phyloP scores from a whole-genome alignment of 1,140 invertebrate species.

The Geopemphigus sp. region DNA sequence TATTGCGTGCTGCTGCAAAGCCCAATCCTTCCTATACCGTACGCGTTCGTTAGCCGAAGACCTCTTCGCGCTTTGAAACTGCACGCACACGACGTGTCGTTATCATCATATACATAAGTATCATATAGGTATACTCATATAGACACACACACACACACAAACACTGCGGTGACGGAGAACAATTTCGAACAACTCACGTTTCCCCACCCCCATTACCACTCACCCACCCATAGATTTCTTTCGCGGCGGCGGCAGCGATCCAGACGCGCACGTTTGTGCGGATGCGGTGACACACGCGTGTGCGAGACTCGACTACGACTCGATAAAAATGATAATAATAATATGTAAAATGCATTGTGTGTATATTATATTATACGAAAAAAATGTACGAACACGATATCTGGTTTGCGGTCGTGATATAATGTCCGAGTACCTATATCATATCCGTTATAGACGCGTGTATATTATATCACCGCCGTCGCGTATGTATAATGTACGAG shows the following conservation, averaged over 20 bases:
- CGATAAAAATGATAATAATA: slow-evolving; percentile 24
- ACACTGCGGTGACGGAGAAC: neutral
- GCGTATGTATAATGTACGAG: neutral
- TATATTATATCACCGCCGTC: neutral
- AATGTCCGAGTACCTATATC: neutral
- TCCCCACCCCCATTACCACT: too few relatives aligned
- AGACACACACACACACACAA: neutral
- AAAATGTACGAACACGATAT: slow-evolving; percentile 31
- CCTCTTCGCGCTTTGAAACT: slow-evolving; percentile 9
- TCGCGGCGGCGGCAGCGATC: neutral
- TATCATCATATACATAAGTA: too few relatives aligned
- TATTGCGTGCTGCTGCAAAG: neutral
- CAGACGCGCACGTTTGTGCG: slow-evolving; percentile 6
- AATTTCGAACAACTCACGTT: slow-evolving; percentile 22
- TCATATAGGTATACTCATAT: neutral
- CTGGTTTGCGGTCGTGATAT: slow-evolving; percentile 33
- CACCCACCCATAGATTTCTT: too few relatives aligned
- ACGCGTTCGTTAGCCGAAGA: neutral
- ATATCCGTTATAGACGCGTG: neutral
- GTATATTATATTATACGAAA: neutral
- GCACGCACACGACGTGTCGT: neutral
- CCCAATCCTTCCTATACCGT: neutral
- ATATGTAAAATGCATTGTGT: neutral
- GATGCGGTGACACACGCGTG: slow-evolving; percentile 37
- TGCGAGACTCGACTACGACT: neutral